Percentiles rank a stretch among this genome's conserved stretches.
phyloP scores from a whole-genome alignment of 2,888 invertebrate genomes.

The Euzetes globulus region DNA sequence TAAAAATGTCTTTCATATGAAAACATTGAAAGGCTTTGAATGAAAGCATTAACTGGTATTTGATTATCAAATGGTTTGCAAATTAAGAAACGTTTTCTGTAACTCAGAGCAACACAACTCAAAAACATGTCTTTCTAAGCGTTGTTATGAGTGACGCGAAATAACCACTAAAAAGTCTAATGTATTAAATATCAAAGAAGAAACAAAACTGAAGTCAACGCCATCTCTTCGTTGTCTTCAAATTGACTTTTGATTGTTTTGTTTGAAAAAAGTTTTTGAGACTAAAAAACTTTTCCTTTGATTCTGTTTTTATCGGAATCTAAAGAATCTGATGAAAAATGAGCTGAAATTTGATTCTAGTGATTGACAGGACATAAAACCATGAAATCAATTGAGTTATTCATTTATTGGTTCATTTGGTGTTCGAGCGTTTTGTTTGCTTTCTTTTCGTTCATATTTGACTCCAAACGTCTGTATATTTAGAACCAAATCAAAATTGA shows the following conservation, averaged over 20 bases:
- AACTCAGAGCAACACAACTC: no score
- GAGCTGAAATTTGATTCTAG: no score
- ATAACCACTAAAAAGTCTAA: no score
- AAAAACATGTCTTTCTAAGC: no score
- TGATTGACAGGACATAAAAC: not conserved
- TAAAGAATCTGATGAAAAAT: no score
- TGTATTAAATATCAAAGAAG: not conserved
- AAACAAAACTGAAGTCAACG: not conserved
- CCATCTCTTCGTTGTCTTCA: constrained; percentile 4
- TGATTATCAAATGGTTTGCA: no score
- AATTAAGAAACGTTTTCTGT: no score
- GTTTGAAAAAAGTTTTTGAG: not conserved
- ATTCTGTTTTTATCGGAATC: not conserved
- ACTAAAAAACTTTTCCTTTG: not conserved
- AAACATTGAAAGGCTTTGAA: not conserved
- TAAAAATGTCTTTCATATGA: not conserved
- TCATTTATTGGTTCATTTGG: constrained; percentile 11
- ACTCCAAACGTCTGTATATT: not conserved
- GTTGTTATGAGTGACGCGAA: no score
- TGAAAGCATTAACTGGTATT: no score
- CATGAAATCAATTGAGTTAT: constrained; percentile 1
- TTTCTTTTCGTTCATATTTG: not conserved
- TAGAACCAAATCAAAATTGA: not conserved
- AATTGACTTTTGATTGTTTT: not conserved
- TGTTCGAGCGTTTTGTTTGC: constrained; percentile 10